Evolutionary conservation across 2,113 vertebrate species (phyloP), one percentile per base, ranked within the genome.

Genomic region (Hypomesus transpacificus): DNA sequence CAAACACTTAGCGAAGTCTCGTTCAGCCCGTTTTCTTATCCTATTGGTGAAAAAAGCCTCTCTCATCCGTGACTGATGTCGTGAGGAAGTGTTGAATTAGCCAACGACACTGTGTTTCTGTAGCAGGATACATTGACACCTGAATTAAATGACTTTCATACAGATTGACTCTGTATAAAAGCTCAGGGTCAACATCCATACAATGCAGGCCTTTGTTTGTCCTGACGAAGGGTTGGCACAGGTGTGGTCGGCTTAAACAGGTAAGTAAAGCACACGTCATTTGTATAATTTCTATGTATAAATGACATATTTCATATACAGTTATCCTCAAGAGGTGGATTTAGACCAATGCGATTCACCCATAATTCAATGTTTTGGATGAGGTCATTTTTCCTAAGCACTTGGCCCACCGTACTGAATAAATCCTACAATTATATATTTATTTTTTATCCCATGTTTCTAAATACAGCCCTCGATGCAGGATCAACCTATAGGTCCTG

Each of bases 31-130:
- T 65, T 50, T 0, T 57, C 1, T 61, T 66, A 72, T 76, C 70
- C 46, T 34, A 61, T 81, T 59, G 57, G 81, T 85, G 80, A 81
- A 75, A 75, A 80, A 76, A 46, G 20, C 2, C 21, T n/a, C 68
- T 72, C n/a, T 18, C 6, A 53, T 31, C 74, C 26, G 64, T 22
- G 54, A 28, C 22, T 53, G 21, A 59, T 50, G 58, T 20, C 7
- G 1, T 51, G 39, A 13, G 65, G 21, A 76, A 52, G 34, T 66
- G 59, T 6, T 21, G 20, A 63, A 64, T n/a, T 64, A 1, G 80
- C 84, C 84, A 83, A 76, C 70, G 73, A 68, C 34, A 28, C 34
- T 77, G 78, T 77, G 69, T 20, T 59, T 59, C 39, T 2, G 4
- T 52, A 5, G 51, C 70, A 51, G 75, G 78, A 84, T 73, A 68